phyloP scores from a whole-genome alignment of 1,140 invertebrate genomes.

The Argopecten irradians region DNA sequence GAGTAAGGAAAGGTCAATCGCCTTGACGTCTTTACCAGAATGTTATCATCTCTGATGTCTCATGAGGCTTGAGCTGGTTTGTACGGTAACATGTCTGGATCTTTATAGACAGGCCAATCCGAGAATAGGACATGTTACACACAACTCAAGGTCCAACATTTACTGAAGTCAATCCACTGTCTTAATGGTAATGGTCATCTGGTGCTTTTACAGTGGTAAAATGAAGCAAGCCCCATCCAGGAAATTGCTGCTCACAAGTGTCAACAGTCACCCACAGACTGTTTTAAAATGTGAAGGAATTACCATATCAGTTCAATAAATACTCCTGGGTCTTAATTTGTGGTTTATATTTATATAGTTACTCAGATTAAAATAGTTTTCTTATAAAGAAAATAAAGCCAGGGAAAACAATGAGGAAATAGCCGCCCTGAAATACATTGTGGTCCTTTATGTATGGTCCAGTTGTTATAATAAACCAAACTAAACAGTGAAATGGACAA shows the following conservation, averaged over 20 bases:
- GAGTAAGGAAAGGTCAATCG: not conserved
- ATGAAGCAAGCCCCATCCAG: not conserved
- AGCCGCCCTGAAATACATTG: too few species aligned
- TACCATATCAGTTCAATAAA: not conserved
- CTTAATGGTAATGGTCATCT: too few species aligned
- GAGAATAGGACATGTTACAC: not conserved
- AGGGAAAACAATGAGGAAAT: too few species aligned
- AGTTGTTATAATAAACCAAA: too few species aligned
- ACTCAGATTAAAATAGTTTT: not conserved
- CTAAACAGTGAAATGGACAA: too few species aligned
- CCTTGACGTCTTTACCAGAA: not conserved
- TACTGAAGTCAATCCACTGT: too few species aligned
- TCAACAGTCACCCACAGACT: not conserved
- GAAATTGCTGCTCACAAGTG: not conserved
- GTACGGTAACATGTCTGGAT: not conserved
- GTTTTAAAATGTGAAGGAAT: constrained; percentile 13
- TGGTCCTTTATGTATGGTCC: too few species aligned
- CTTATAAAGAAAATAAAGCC: not conserved
- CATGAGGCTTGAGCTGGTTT: not conserved
- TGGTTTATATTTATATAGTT: too few species aligned
- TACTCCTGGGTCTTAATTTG: not conserved
- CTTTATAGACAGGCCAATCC: not conserved
- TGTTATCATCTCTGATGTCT: not conserved
- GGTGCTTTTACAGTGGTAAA: too few species aligned
- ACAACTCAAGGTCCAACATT: too few species aligned